A percentile compares a stretch with the other conserved stretches of the same genome.
Evolutionary conservation across 1,140 invertebrate genomes (phyloP).

Genomic region (Aphaenogaster floridana): DNA sequence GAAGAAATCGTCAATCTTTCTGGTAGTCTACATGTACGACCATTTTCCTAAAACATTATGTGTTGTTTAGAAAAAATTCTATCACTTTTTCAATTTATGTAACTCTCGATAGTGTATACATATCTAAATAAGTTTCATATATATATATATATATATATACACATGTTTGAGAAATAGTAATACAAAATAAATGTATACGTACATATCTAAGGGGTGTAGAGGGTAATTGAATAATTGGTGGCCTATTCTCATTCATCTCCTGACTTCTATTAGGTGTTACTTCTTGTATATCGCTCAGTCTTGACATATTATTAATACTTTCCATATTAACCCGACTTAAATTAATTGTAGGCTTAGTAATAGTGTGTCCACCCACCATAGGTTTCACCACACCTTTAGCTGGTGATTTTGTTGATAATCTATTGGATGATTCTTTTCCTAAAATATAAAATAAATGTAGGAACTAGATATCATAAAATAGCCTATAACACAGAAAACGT

Average conservation of each 20-base stretch:
- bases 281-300: conserved; percentile 83
- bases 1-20: conserved; percentile 76
- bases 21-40: conserved; percentile 73
- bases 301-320: conserved; percentile 75
- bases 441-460: conserved; percentile 27
- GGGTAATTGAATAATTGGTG: conserved; percentile 35
- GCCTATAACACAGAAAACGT: not conserved
- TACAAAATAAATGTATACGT: conserved; percentile 45
- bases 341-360: conserved; percentile 85
- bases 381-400: conserved; percentile 84
- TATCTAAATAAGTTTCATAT: not conserved
- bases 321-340: conserved; percentile 84
- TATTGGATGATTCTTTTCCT: conserved; percentile 76
- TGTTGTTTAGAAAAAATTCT: not conserved
- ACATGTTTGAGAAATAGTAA: not conserved
- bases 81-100: not conserved
- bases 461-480: conserved; percentile 1
- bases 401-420: conserved; percentile 81
- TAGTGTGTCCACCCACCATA: conserved; percentile 85
- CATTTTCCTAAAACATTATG: conserved; percentile 73
- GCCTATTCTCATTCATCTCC: conserved; percentile 30
- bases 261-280: conserved; percentile 66
- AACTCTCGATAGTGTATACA: not conserved
- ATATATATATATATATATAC: no score
- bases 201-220: conserved; percentile 58